A percentile compares a stretch with the other conserved stretches of the same genome.
phyloP scores from a whole-genome alignment of 2,888 invertebrate genomes.

The Torymus tubicola region DNA sequence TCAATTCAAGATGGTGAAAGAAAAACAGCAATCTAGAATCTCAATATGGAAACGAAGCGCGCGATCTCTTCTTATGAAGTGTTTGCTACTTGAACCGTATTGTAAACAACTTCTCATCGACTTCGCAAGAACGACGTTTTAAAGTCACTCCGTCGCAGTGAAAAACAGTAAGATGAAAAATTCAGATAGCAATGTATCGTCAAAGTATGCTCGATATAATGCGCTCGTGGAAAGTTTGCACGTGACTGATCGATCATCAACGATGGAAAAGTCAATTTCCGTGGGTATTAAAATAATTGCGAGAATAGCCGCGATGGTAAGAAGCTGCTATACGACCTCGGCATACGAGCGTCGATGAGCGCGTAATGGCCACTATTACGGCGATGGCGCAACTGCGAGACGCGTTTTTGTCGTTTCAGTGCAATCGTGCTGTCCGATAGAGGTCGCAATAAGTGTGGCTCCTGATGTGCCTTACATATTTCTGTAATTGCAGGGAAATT shows the following conservation, averaged over 20 bases:
- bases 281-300: constrained; percentile 22
- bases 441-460: too few relatives aligned
- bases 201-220: constrained; percentile 42
- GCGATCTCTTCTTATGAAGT: too few relatives aligned
- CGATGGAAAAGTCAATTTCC: background rate
- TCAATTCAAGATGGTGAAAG: too few relatives aligned
- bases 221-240: constrained; percentile 40
- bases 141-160: background rate
- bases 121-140: background rate
- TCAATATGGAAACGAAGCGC: too few relatives aligned
- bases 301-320: background rate
- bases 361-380: background rate
- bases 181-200: background rate
- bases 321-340: background rate
- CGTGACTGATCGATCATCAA: constrained; percentile 14
- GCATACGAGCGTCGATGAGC: too few relatives aligned
- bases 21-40: too few relatives aligned
- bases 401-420: background rate
- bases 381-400: background rate
- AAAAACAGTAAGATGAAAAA: background rate
- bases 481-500: too few relatives aligned
- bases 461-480: too few relatives aligned
- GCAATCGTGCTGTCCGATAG: too few relatives aligned
- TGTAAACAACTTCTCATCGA: too few relatives aligned
- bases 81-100: too few relatives aligned